These are phyloP conservation scores for Herpailurus yagouaroundi DNA, from an alignment of 2,113 vertebrate species.

Conservation along the genomic window DNA sequence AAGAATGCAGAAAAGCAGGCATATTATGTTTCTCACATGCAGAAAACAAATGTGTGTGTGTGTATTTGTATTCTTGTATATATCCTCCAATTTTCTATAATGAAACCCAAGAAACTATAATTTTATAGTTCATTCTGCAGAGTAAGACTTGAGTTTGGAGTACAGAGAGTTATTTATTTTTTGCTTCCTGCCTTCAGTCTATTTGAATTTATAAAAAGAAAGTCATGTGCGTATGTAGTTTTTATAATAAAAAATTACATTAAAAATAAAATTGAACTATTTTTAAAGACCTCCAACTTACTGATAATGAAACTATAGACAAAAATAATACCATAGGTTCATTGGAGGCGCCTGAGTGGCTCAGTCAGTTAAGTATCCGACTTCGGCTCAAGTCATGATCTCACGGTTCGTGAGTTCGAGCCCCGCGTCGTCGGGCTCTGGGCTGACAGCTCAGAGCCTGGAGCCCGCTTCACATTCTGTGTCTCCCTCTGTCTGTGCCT, in stretches of 20 bases:
- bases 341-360: background rate
- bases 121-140: background rate
- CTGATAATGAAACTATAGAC: background rate
- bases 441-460: too few species aligned
- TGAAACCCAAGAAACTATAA: background rate
- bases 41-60: background rate
- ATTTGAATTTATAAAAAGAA: constrained; percentile 28
- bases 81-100: background rate
- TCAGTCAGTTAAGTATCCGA: too few species aligned
- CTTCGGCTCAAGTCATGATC: too few species aligned
- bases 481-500: too few species aligned
- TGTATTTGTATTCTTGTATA: background rate
- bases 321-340: background rate
- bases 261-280: background rate
- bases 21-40: background rate
- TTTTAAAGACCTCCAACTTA: background rate
- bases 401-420: too few species aligned
- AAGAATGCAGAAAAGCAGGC: background rate
- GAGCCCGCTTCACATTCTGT: too few species aligned
- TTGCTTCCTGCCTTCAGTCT: constrained; percentile 9
- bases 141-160: background rate
- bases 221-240: background rate
- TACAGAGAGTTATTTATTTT: background rate
- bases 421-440: too few species aligned
- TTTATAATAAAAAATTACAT: background rate